Evolutionary conservation across 1,140 invertebrate species (phyloP).

Genomic region (Nasonia vitripennis): DNA sequence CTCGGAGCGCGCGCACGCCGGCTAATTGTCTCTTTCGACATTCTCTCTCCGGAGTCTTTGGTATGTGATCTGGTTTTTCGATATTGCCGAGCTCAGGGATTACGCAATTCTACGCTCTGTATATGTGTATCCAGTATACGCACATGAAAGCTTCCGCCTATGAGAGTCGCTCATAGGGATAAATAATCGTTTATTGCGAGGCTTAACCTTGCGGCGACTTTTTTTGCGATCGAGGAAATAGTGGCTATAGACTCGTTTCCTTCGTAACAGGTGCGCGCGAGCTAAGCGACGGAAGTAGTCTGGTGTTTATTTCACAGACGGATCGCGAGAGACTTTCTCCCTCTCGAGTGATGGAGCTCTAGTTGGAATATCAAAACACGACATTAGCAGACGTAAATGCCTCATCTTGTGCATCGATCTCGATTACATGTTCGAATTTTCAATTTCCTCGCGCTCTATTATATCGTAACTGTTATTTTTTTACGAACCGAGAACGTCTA

Average conservation of each 20-base stretch:
- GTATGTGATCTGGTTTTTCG: constrained; percentile 42
- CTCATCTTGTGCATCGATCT: not conserved
- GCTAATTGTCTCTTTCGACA: constrained; percentile 36
- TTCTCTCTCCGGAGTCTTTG: constrained; percentile 28
- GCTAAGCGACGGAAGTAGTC: not conserved
- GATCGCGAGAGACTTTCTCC: not conserved
- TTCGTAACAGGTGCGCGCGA: not conserved
- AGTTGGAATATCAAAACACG: not conserved
- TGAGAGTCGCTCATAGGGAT: not conserved
- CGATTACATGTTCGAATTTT: too few species aligned
- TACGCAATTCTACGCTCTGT: not conserved
- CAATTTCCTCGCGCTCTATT: too few species aligned
- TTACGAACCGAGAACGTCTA: too few species aligned
- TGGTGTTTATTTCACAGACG: not conserved
- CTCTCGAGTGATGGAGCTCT: not conserved
- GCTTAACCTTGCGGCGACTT: constrained; percentile 28
- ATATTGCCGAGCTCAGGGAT: not conserved
- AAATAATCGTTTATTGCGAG: not conserved
- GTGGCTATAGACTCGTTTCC: not conserved
- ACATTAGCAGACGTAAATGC: not conserved
- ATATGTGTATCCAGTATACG: too few species aligned
- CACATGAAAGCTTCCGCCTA: not conserved
- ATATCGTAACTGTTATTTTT: too few species aligned
- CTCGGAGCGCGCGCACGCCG: too few species aligned
- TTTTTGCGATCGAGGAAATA: not conserved